Conservation (phyloP, 1,140 invertebrate genomes). For the Tyrophagus putrescentiae region DNA sequence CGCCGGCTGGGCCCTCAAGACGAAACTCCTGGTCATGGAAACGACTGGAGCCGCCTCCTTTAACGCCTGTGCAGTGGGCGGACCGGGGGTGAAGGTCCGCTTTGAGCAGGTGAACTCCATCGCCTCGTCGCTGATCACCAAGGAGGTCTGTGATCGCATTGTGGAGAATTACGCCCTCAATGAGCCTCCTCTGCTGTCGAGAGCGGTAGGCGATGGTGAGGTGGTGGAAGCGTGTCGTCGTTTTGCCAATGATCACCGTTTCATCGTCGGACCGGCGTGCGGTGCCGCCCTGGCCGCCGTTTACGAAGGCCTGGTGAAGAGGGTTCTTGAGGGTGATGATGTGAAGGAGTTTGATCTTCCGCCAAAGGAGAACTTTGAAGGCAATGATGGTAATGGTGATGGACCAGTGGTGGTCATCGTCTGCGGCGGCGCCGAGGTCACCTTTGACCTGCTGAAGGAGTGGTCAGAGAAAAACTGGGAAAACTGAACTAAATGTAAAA, state of each 20-base stretch:
- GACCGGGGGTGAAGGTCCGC: conserved; percentile 32
- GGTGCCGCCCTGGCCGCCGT: conserved; percentile 38
- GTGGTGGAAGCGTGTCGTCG: conserved; percentile 37
- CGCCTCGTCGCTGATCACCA: conserved; percentile 36
- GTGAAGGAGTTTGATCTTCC: no score
- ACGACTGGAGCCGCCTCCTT: conserved; percentile 39
- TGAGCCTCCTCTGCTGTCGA: conserved; percentile 32
- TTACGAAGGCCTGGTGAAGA: conserved; percentile 30
- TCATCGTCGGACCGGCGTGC: conserved; percentile 40
- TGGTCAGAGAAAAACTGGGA: conserved; percentile 34
- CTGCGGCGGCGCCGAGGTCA: conserved; percentile 38
- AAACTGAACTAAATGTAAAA: no score
- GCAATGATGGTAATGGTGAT: conserved; percentile 27
- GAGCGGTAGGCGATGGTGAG: conserved; percentile 36
- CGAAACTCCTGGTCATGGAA: conserved; percentile 38
- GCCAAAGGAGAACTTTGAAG: no score
- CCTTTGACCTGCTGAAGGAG: conserved; percentile 31
- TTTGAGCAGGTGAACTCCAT: conserved; percentile 37
- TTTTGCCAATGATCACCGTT: conserved; percentile 37
- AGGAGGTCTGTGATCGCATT: conserved; percentile 31
- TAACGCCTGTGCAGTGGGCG: conserved; percentile 33
- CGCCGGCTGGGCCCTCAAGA: not conserved
- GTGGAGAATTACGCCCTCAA: conserved; percentile 31
- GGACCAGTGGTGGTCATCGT: conserved; percentile 38
- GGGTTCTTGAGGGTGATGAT: conserved; percentile 22